Evolutionary conservation across 64 coral and sea anemone species (phyloP).

Genomic region (Montipora efflorescens): DNA sequence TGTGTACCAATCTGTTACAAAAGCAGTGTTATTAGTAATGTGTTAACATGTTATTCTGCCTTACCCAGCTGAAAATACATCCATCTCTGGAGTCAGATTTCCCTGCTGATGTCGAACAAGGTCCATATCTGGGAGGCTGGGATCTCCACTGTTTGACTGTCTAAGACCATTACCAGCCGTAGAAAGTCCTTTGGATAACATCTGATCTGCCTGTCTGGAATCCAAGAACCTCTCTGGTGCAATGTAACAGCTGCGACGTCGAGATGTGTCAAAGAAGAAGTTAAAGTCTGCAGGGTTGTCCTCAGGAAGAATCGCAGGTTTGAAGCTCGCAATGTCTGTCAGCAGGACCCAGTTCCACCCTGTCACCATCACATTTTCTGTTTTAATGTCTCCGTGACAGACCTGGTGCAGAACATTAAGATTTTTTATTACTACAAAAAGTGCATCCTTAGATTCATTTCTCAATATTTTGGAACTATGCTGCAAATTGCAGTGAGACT

Average conservation of each 20-base stretch:
- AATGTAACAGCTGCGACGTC: conserved; percentile 93
- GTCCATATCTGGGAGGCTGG: conserved; percentile 87
- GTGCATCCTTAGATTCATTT: no score
- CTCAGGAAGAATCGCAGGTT: conserved; percentile 91
- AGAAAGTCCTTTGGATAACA: conserved; percentile 1
- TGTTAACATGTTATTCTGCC: neutral
- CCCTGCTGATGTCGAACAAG: conserved; percentile 77
- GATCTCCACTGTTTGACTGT: conserved; percentile 43
- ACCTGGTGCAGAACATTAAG: conserved; percentile 45
- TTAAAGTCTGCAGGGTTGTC: conserved; percentile 98
- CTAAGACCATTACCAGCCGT: neutral
- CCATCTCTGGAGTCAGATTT: conserved; percentile 89
- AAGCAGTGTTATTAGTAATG: no score
- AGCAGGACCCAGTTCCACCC: conserved; percentile 96
- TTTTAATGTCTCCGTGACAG: conserved; percentile 93
- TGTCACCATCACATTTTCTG: conserved; percentile 95
- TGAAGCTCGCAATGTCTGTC: conserved; percentile 95
- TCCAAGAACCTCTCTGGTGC: conserved; percentile 97
- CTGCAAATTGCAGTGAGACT: no score
- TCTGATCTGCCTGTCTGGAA: conserved; percentile 78
- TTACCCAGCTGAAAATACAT: conserved; percentile 95
- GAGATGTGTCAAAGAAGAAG: conserved; percentile 98
- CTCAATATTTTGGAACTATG: no score
- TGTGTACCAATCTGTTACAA: no score
- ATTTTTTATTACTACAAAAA: neutral